Evolutionary conservation across 1,140 invertebrate species (phyloP).

Genomic region (Cheumatopsyche charites): DNA sequence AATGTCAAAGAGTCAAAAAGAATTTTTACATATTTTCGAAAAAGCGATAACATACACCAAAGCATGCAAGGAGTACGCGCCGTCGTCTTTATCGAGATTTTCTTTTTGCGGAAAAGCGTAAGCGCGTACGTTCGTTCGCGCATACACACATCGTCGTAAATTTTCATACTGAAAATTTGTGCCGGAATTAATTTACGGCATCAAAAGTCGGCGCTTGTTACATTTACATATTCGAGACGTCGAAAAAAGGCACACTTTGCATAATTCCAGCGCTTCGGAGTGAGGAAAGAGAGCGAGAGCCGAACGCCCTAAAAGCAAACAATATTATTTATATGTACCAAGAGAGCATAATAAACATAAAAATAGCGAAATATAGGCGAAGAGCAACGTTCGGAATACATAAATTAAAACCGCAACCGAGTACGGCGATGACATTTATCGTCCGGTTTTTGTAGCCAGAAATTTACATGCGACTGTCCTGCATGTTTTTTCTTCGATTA

Average conservation of each 20-base stretch:
- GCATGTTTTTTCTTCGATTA: constrained; percentile 4
- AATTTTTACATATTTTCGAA: too few relatives aligned
- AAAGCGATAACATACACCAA: too few relatives aligned
- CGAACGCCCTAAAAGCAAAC: too few relatives aligned
- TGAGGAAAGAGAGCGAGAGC: neutral
- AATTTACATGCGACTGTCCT: constrained; percentile 24
- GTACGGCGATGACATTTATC: constrained; percentile 21
- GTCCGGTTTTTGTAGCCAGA: neutral
- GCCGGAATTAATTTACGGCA: constrained; percentile 35
- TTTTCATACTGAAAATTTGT: constrained; percentile 21
- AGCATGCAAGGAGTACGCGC: neutral
- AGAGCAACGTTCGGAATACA: neutral
- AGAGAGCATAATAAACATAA: constrained; percentile 15
- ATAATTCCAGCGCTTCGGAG: constrained; percentile 13
- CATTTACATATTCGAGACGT: constrained; percentile 33
- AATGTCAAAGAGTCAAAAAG: too few relatives aligned
- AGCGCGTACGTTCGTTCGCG: too few relatives aligned
- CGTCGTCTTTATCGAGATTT: constrained; percentile 11
- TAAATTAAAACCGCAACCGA: constrained; percentile 10
- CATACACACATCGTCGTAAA: constrained; percentile 11
- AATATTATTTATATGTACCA: neutral
- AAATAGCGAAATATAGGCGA: constrained; percentile 3
- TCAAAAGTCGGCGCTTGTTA: constrained; percentile 33
- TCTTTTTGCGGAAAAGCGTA: constrained; percentile 16
- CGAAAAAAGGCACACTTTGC: constrained; percentile 22